Percentiles rank a stretch among this genome's conserved stretches.
phyloP scores from a whole-genome alignment of 2,888 invertebrate species.

The Ophioninae sp. region DNA sequence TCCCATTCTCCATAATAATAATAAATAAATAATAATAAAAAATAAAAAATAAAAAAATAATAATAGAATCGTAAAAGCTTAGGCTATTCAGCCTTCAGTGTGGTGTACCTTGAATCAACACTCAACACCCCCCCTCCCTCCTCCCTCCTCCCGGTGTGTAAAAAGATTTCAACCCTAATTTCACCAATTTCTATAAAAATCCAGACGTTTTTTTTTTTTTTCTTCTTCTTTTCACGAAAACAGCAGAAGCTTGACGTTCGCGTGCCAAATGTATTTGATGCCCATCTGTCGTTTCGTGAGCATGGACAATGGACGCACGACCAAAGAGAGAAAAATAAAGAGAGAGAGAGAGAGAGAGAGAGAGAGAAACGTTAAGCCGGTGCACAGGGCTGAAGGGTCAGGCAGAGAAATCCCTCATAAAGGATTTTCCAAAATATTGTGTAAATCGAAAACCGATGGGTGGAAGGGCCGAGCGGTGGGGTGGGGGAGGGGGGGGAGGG shows the following conservation, averaged over 20 bases:
- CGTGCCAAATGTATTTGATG: slow-evolving; percentile 36
- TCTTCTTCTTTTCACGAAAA: no score
- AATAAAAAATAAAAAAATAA: no score
- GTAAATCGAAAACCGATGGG: slow-evolving; percentile 76
- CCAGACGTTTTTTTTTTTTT: slow-evolving; percentile 72
- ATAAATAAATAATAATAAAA: no score
- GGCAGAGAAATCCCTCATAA: slow-evolving; percentile 72
- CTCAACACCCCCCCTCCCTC: slow-evolving; percentile 28
- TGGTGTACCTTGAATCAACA: no score
- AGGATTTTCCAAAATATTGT: slow-evolving; percentile 81
- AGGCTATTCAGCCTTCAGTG: no score
- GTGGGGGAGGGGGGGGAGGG: slow-evolving; percentile 13
- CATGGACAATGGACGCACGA: slow-evolving; percentile 60
- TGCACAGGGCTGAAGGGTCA: slow-evolving; percentile 64
- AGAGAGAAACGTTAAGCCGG: slow-evolving; percentile 67
- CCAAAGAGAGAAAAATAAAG: slow-evolving; percentile 59
- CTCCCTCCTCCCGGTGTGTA: not conserved
- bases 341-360: slow-evolving; percentile 25
- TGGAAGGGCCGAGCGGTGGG: no score
- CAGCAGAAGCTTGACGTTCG: slow-evolving; percentile 27
- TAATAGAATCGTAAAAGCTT: no score
- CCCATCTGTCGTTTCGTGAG: slow-evolving; percentile 57
- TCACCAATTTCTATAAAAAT: slow-evolving; percentile 67
- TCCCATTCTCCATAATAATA: no score
- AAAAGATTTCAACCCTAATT: slow-evolving; percentile 75